Evolutionary conservation across 53 echinoderm and acorn worm genomes (phyloP).

Genomic region (Apostichopus leukothele): DNA sequence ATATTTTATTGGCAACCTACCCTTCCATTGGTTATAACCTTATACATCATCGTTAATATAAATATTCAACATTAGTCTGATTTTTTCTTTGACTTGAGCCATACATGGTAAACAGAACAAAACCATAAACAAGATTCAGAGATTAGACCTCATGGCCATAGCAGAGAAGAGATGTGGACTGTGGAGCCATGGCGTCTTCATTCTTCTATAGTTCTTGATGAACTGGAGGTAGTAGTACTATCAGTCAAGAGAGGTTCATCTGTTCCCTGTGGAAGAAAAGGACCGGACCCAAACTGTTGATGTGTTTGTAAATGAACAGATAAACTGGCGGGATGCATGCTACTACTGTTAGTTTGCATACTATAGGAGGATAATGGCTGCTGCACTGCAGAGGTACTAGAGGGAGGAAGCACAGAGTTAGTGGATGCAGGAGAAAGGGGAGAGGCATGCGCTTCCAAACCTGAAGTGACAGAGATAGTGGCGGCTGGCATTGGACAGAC

Average conservation of each 20-base stretch:
- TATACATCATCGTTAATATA: slow-evolving; percentile 24
- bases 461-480: slow-evolving; percentile 1
- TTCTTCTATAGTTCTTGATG: slow-evolving; percentile 46
- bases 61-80: slow-evolving; percentile 20
- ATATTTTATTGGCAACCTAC: slow-evolving; percentile 33
- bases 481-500: slow-evolving; percentile 21
- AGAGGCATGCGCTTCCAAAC: slow-evolving; percentile 9
- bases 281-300: slow-evolving; percentile 69
- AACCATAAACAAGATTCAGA: neutral
- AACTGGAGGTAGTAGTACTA: slow-evolving; percentile 54
- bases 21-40: slow-evolving; percentile 25
- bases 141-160: neutral
- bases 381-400: slow-evolving; percentile 58
- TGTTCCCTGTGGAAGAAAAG: slow-evolving; percentile 75
- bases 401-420: slow-evolving; percentile 71
- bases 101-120: neutral
- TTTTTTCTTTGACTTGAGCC: no score
- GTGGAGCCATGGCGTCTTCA: slow-evolving; percentile 21
- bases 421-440: slow-evolving; percentile 2
- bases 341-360: slow-evolving; percentile 60
- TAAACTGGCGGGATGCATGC: slow-evolving; percentile 68
- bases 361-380: slow-evolving; percentile 73
- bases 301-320: slow-evolving; percentile 57
- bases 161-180: neutral
- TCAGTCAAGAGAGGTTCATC: slow-evolving; percentile 53